Percentiles rank a stretch among this genome's conserved stretches.
phyloP scores from a whole-genome alignment of 1,140 invertebrate species.

The Liolophura sinensis region DNA sequence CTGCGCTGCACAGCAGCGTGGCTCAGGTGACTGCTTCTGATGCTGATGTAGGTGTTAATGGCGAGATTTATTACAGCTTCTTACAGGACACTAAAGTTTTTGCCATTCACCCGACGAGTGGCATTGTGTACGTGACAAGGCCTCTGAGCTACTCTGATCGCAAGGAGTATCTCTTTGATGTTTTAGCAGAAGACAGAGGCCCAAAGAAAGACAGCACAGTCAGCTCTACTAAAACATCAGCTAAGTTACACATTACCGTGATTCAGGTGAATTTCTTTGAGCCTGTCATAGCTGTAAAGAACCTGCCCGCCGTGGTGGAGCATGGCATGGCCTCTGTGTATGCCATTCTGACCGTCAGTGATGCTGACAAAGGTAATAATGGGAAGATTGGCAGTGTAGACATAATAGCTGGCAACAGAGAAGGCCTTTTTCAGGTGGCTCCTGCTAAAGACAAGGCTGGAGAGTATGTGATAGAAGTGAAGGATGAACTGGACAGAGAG shows the following conservation, averaged over 20 bases:
- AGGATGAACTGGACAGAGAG: conserved; percentile 73
- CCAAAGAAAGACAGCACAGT: conserved; percentile 58
- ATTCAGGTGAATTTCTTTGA: conserved; percentile 83
- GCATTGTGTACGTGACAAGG: conserved; percentile 82
- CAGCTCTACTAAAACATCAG: conserved; percentile 61
- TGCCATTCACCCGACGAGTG: conserved; percentile 89
- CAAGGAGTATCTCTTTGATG: conserved; percentile 70
- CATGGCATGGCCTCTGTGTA: conserved; percentile 66
- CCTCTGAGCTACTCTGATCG: conserved; percentile 62
- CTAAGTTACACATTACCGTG: conserved; percentile 76
- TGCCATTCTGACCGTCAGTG: conserved; percentile 83
- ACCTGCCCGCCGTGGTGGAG: conserved; percentile 80
- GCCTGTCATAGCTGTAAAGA: conserved; percentile 77
- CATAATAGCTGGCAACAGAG: conserved; percentile 84
- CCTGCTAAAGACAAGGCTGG: conserved; percentile 52
- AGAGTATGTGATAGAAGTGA: conserved; percentile 61
- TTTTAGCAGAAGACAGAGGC: conserved; percentile 83
- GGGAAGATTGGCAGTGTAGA: conserved; percentile 82
- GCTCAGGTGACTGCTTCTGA: conserved; percentile 77
- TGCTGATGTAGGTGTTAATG: conserved; percentile 90
- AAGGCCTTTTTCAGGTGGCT: conserved; percentile 73
- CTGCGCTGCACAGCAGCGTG: conserved; percentile 72
- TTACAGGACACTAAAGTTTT: conserved; percentile 81
- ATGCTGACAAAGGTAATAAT: conserved; percentile 80
- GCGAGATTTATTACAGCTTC: conserved; percentile 95